Base-by-base conservation (phyloP, 2,797 vertebrate genomes). In the Aldrovandia affinis region DNA sequence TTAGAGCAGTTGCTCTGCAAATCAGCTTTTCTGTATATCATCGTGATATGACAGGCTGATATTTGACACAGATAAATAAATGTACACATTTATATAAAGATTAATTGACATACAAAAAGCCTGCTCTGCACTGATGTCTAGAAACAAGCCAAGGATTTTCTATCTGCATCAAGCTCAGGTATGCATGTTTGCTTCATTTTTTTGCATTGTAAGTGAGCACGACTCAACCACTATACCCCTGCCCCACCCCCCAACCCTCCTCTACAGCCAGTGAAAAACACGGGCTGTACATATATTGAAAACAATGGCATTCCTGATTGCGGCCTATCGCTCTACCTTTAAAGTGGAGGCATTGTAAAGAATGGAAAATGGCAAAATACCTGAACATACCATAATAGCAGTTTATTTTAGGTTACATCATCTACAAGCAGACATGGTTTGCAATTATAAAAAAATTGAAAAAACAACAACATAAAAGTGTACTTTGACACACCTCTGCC, bases 11-110 rank as follows among this genome's bases (percentile, higher is more conserved):
- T 50, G 1, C 6, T 50, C 6, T 50, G 15, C 68, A 6, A 39
- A 70, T 70, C 68, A 70, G 18, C 68, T 39, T 8, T 39, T 30
- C 63, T 65, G 63, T 65, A 65, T 65, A 65, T 65, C 63, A 65
- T 33, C 63, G 6, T 20, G 65, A 15, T 12, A 39, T 39, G 65
- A 36, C 14, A 39, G 33, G 33, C 15, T 15, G 6, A 70, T 70
- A 39, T 12, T 65, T n/a, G n/a, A 50, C 47, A 10, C 47, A 50
- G 47, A 50, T 10, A 50, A 3, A 3, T 3, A 3, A 50, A 3
- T 3, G 47, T 3, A 50, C 47, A 50, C 47, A 50, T 50, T 10
- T 10, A 50, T 50, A 50, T 50, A 50, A 50, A 50, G 47, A 50
- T 3, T 50, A 50, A 10, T 50, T 3, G 47, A 50, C 10, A 50